These are phyloP conservation scores for Pseudobourletiella spinata DNA, from an alignment of 1,140 invertebrate species.

Conservation along the genomic window DNA sequence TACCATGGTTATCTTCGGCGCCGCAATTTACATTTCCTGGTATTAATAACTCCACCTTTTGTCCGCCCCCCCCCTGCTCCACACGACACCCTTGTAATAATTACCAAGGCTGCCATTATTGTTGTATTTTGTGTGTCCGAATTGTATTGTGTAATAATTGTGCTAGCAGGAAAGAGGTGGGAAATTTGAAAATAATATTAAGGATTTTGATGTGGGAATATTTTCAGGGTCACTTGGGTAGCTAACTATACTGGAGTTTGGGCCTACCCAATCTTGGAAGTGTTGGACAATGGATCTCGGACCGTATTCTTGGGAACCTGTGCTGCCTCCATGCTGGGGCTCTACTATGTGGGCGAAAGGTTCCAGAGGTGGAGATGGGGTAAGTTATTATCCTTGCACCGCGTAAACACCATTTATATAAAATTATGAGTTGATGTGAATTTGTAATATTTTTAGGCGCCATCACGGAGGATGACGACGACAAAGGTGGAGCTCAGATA, in stretches of 20 bases:
- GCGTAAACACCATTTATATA: neutral
- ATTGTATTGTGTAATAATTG: too few species aligned
- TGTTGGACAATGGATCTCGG: constrained; percentile 59
- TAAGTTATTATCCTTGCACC: too few species aligned
- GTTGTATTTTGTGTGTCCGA: too few species aligned
- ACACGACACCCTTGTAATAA: too few species aligned
- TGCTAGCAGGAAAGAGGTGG: too few species aligned
- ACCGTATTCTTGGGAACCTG: constrained; percentile 59
- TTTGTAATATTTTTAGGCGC: neutral
- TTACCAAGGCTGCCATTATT: too few species aligned
- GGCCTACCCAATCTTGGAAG: constrained; percentile 76
- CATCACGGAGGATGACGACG: neutral
- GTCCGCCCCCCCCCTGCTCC: too few species aligned
- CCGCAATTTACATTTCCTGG: constrained; percentile 21
- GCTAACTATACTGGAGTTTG: constrained; percentile 62
- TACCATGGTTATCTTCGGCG: constrained; percentile 8
- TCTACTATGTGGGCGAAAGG: constrained; percentile 61
- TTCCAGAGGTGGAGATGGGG: constrained; percentile 62
- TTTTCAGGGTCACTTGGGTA: constrained; percentile 58
- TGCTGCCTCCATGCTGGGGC: constrained; percentile 47
- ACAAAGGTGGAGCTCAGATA: neutral
- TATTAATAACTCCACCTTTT: too few species aligned
- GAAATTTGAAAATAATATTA: too few species aligned
- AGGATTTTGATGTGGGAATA: neutral
- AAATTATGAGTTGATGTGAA: neutral